Conservation (phyloP, 2,888 invertebrate species). For the Hirtodrosophila confusa region DNA sequence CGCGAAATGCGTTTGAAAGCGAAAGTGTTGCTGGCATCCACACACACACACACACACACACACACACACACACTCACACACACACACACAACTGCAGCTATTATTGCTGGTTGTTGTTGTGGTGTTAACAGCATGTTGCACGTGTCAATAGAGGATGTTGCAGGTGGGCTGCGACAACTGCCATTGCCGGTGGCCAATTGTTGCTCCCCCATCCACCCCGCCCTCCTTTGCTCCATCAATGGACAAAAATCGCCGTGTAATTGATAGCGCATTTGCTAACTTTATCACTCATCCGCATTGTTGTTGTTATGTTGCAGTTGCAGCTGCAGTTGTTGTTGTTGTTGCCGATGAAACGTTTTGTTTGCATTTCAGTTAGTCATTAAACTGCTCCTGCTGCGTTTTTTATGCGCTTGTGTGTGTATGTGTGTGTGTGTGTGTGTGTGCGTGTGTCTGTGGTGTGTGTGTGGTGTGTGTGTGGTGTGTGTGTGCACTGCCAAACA, state of each 20-base stretch:
- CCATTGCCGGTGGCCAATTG: slow-evolving; percentile 46
- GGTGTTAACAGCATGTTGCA: slow-evolving; percentile 79
- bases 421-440: slow-evolving; percentile 10
- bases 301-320: slow-evolving; percentile 32
- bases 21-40: slow-evolving; percentile 74
- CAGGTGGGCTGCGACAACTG: slow-evolving; percentile 57
- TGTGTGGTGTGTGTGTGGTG: slow-evolving; percentile 13
- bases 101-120: slow-evolving; percentile 41
- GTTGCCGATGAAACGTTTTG: slow-evolving; percentile 54
- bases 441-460: too few species aligned
- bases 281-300: slow-evolving; percentile 59
- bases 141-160: slow-evolving; percentile 74
- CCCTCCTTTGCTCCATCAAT: slow-evolving; percentile 46
- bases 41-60: slow-evolving; percentile 30
- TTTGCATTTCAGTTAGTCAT: slow-evolving; percentile 71
- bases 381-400: slow-evolving; percentile 48
- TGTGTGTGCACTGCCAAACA: slow-evolving; percentile 2
- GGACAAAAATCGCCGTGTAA: slow-evolving; percentile 71
- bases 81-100: slow-evolving; percentile 28
- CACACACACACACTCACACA: slow-evolving; percentile 8
- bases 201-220: not conserved
- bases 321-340: slow-evolving; percentile 27
- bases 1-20: slow-evolving; percentile 76
- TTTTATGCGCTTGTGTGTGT: slow-evolving; percentile 13
- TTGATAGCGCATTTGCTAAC: slow-evolving; percentile 73